Evolutionary conservation across 2,113 vertebrate species (phyloP).

Genomic region (Stegostoma tigrinum): DNA sequence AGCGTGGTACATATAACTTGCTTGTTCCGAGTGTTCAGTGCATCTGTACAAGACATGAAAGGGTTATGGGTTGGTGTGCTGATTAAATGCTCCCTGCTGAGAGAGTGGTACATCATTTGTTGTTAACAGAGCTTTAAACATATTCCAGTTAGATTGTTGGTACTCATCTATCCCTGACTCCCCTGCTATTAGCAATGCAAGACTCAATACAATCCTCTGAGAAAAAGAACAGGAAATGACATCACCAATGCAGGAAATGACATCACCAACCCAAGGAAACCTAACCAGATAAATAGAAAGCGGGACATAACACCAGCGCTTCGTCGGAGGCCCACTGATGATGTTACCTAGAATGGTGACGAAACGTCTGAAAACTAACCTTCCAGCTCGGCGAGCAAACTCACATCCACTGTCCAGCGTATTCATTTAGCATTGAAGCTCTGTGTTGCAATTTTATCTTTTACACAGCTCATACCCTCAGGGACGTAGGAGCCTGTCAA

Average conservation of each 20-base stretch:
- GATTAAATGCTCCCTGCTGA: constrained; percentile 50
- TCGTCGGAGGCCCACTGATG: too few species aligned
- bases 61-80: constrained; percentile 34
- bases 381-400: too few species aligned
- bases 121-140: constrained; percentile 49
- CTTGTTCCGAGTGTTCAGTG: constrained; percentile 81
- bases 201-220: too few species aligned
- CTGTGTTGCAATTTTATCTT: constrained; percentile 35
- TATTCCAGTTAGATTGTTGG: constrained; percentile 48
- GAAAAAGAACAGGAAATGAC: too few species aligned
- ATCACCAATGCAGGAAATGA: too few species aligned
- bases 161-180: constrained; percentile 34
- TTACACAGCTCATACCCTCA: constrained; percentile 39
- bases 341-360: too few species aligned
- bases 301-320: too few species aligned
- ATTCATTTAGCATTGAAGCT: constrained; percentile 41
- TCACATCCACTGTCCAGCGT: constrained; percentile 47
- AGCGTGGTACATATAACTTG: constrained; percentile 81
- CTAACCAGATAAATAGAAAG: too few species aligned
- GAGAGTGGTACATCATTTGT: constrained; percentile 47
- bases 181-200: constrained; percentile 41
- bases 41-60: constrained; percentile 58
- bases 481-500: background rate
- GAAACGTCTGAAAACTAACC: too few species aligned
- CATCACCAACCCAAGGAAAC: too few species aligned